phyloP scores from a whole-genome alignment of 2,888 invertebrate species.

The Eilema depressum region DNA sequence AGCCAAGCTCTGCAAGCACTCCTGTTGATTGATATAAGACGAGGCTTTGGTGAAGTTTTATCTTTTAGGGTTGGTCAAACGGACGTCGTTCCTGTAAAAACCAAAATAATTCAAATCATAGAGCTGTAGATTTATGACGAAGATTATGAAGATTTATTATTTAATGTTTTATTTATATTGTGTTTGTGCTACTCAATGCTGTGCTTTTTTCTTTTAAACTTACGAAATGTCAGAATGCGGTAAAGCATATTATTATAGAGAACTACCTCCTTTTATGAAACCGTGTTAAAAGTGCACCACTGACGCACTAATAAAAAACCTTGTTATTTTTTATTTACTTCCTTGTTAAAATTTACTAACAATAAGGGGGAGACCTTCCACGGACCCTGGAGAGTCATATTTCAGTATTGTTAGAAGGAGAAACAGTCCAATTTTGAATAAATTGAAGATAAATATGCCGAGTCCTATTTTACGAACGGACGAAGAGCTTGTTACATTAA shows the following conservation, averaged over 20 bases:
- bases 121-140: no score
- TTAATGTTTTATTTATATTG: no score
- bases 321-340: constrained; percentile 64
- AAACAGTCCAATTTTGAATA: constrained; percentile 3
- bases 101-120: no score
- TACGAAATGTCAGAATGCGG: no score
- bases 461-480: not conserved
- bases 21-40: no score
- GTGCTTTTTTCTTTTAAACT: no score
- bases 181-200: no score
- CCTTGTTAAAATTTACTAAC: constrained; percentile 38
- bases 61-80: no score
- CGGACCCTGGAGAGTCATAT: constrained; percentile 18
- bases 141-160: no score
- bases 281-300: not conserved
- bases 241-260: not conserved
- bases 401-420: constrained; percentile 15
- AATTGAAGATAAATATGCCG: constrained; percentile 4
- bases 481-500: not conserved
- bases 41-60: no score
- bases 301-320: constrained; percentile 31
- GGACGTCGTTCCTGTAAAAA: no score
- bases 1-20: no score
- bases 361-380: constrained; percentile 1
- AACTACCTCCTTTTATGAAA: not conserved